A percentile compares a stretch with the other conserved stretches of the same genome.
Conservation (phyloP, 2,113 vertebrate genomes). For the Megalops atlanticus region DNA sequence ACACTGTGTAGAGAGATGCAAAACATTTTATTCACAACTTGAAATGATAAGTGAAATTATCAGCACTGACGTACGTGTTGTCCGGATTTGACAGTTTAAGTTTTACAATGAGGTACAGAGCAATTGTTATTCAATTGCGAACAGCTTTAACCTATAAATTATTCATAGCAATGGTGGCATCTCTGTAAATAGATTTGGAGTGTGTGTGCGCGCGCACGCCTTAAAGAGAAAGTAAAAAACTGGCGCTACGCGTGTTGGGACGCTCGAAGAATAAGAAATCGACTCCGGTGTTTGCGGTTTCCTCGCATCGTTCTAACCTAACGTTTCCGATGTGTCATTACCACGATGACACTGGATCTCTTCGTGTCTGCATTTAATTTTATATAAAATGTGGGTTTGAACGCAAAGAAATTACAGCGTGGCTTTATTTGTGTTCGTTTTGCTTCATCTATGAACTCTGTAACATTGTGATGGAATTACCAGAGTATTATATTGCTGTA, state of each 20-base stretch:
- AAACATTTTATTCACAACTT: no score
- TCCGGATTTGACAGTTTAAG: no score
- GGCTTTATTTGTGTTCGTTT: neutral
- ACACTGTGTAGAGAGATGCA: no score
- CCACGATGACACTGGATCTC: no score
- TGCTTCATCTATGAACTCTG: neutral
- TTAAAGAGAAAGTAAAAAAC: neutral
- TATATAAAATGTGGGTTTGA: neutral
- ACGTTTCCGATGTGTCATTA: no score
- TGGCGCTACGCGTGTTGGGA: neutral
- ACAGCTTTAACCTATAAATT: no score
- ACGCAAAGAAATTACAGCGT: neutral
- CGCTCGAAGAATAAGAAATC: constrained; percentile 10
- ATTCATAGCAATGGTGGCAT: no score
- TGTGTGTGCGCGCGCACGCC: neutral
- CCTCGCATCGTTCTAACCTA: neutral
- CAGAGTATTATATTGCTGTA: neutral
- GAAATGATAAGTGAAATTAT: no score
- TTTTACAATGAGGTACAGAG: no score
- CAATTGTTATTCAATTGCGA: neutral
- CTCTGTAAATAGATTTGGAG: no score
- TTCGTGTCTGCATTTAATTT: no score
- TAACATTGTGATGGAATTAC: neutral
- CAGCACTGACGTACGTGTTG: no score
- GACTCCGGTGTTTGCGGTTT: constrained; percentile 5